Conservation (phyloP, 1,140 invertebrate species). For the Lutraria rhynchaena region DNA sequence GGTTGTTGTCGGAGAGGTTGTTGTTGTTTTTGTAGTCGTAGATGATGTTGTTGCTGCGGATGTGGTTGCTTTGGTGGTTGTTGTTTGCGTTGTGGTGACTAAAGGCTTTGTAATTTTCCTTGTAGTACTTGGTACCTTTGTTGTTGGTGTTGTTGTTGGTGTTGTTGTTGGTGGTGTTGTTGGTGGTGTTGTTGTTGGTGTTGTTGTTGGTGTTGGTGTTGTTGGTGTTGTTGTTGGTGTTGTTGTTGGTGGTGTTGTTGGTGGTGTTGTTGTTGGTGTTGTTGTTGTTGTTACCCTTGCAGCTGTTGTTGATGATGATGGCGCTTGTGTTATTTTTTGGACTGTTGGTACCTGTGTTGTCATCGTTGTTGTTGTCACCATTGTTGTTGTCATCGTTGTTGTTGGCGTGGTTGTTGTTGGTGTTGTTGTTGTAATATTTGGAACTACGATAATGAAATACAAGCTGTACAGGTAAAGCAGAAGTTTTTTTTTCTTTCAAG, state of each 20-base stretch:
- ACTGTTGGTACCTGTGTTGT: neutral
- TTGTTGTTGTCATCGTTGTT: neutral
- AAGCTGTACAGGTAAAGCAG: no score
- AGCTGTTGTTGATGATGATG: neutral
- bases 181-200: constrained; percentile 35
- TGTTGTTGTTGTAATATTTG: neutral
- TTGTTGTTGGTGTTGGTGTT: constrained; percentile 13
- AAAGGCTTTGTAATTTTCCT: constrained; percentile 6
- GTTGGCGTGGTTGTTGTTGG: neutral
- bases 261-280: neutral
- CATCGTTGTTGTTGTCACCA: no score
- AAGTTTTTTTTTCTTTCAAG: no score
- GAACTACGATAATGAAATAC: neutral
- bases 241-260: neutral
- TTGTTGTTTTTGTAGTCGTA: constrained; percentile 1
- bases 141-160: neutral
- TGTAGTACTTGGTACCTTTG: no score
- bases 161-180: constrained; percentile 14
- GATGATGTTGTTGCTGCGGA: neutral
- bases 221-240: neutral
- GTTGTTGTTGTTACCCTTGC: neutral
- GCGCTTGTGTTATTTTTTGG: neutral
- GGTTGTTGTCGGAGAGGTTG: neutral
- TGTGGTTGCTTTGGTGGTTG: neutral
- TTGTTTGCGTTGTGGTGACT: neutral